Evolutionary conservation across 2,797 vertebrate genomes (phyloP), one percentile per base, ranked within the genome.

Genomic region (Sebastes reedi): DNA sequence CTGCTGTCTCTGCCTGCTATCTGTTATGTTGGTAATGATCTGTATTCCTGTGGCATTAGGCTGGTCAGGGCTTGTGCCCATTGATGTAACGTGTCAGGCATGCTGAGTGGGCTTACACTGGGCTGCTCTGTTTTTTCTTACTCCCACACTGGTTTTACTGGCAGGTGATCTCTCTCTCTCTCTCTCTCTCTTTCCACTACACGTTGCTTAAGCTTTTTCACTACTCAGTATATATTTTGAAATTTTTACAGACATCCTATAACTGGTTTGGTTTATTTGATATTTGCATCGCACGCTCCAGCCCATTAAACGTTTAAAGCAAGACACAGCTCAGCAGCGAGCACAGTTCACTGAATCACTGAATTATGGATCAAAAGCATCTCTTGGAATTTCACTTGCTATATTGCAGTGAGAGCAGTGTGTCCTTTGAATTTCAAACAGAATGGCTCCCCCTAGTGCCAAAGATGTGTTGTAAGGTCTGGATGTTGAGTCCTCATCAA

Each of bases 401-500:
- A 7, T 67, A n/a, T 56, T 90, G 80, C 79, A 82, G 56, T 18
- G 79, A 70, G 24, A 39, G 79, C 22, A 50, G 59, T 0, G 20
- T 25, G 39, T 25, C 65, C 30, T 72, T 74, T 80, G 82, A 91
- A 95, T 95, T 94, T 88, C 60, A 94, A 92, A 88, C 91, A 87
- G 88, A 92, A 93, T 93, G 88, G 93, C 95, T 91, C 95, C 95
- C 93, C 89, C 96, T 95, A 92, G 94, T 95, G 95, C 36, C 69
- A n/a, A 55, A 71, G 20, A 54, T 10, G 1, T 52, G 20, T 54
- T 70, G 11, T 9, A 4, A 54, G 36, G 58, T 22, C 14, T 13
- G 36, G 42, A n/a, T 50, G 36, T 13, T 67, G 22, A 69, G 30
- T 12, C 8, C 55, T 54, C 24, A 30, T 66, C 34, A 60, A n/a